Evolutionary conservation across 2,888 invertebrate species (phyloP).

Genomic region (Chloroclysta siterata): DNA sequence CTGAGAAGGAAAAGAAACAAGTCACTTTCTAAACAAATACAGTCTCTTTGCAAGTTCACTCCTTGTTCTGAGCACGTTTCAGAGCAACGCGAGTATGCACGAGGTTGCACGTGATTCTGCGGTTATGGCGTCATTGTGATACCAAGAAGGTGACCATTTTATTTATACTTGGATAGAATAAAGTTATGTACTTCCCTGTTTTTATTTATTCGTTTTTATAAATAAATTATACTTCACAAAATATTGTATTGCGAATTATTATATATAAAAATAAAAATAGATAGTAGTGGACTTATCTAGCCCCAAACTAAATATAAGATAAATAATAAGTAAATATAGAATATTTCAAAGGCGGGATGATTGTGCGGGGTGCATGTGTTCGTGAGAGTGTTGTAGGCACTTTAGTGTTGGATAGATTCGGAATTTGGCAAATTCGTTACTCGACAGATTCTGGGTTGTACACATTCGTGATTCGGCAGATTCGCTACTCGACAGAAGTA

Average conservation of each 20-base stretch:
- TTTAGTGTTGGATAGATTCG: too few relatives aligned
- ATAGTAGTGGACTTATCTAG: background rate
- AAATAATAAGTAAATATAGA: too few relatives aligned
- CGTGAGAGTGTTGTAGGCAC: too few relatives aligned
- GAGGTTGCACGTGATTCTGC: slow-evolving; percentile 71
- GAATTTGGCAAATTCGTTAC: too few relatives aligned
- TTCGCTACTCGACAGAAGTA: too few relatives aligned
- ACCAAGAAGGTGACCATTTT: slow-evolving; percentile 72
- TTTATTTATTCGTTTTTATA: slow-evolving; percentile 61
- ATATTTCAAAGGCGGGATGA: too few relatives aligned
- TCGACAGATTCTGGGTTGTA: too few relatives aligned
- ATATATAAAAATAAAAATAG: background rate
- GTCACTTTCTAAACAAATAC: slow-evolving; percentile 70
- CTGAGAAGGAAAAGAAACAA: slow-evolving; percentile 80
- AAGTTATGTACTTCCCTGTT: slow-evolving; percentile 70
- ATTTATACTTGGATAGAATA: slow-evolving; percentile 77
- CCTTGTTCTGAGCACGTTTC: slow-evolving; percentile 54
- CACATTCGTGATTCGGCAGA: too few relatives aligned
- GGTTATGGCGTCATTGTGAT: slow-evolving; percentile 63
- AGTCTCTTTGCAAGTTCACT: slow-evolving; percentile 34
- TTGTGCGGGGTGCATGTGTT: too few relatives aligned
- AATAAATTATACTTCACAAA: slow-evolving; percentile 39
- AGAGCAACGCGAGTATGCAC: slow-evolving; percentile 51
- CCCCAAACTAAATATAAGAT: too few relatives aligned
- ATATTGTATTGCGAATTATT: slow-evolving; percentile 4